Evolutionary conservation across 2,888 invertebrate species (phyloP), one percentile per base, ranked within the genome.

Genomic region (Resseliella maxima): DNA sequence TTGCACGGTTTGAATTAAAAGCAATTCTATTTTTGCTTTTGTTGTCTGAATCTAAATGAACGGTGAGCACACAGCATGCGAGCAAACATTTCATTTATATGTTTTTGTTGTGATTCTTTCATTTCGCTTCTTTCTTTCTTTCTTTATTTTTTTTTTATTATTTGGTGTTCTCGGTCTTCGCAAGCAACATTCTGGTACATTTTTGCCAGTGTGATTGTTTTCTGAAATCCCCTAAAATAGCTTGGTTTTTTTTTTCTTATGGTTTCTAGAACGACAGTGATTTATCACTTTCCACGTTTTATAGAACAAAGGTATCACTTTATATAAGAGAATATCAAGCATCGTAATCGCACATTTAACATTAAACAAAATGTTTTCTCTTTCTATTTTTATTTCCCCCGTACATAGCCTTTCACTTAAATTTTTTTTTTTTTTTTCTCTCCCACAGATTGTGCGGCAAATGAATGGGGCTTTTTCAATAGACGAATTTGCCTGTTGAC

Each of bases 31-130:
- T 35, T 15, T 31, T 31, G 72, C 31, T 72, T 72, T 31, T 35
- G 35, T 72, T 72, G 72, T 72, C 72, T 72, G 72, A 72, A 72
- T 72, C 72, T 31, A 72, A 72, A 72, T 72, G 72, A 72, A 31
- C 72, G 31, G 46, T 31, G 72, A 10, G 35, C 72, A 72, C n/a
- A n/a, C 72, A 72, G 72, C 72, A 35, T 72, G 72, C 31, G 0
- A 31, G 72, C 72, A 72, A 72, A 31, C 31, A 18, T 72, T 72
- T 72, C 27, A 72, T 59, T 59, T 59, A 3, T 24, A 24, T 59
- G 3, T 59, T 59, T 24, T n/a, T 59, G 1, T 6, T 41, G 6
- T 8, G 41, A 8, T 41, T n/a, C 24, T 59, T 59, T 24, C 6
- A 24, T 24, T 24, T 41, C 41, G 12, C 46, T 18, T 8, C 18